Evolutionary conservation across 2,797 vertebrate genomes (phyloP).

Genomic region (Telmatherina bonti): DNA sequence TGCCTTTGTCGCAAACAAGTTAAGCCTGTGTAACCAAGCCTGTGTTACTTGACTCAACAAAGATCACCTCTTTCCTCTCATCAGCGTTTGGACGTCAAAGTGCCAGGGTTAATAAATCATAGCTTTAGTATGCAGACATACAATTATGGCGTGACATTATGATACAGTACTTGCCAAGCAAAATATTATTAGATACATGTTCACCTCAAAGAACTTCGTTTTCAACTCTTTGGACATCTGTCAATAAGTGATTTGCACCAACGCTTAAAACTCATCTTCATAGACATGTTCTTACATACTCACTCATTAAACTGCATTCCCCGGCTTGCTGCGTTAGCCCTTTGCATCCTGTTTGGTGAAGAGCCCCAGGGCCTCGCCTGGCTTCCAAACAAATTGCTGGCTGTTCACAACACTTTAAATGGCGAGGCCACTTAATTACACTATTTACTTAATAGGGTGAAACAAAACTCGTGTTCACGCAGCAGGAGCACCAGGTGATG

Average conservation of each 20-base stretch:
- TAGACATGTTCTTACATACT: constrained; percentile 53
- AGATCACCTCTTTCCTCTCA: constrained; percentile 28
- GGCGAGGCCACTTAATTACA: constrained; percentile 81
- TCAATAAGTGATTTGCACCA: constrained; percentile 49
- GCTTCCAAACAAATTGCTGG: constrained; percentile 85
- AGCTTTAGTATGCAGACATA: constrained; percentile 32
- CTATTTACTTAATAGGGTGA: constrained; percentile 85
- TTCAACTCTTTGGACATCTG: constrained; percentile 42
- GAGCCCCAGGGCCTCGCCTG: constrained; percentile 78
- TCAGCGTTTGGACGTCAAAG: constrained; percentile 53
- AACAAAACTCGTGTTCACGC: constrained; percentile 81
- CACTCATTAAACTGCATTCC: constrained; percentile 45
- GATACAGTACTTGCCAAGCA: constrained; percentile 53
- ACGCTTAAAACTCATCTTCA: constrained; percentile 53
- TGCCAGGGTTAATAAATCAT: constrained; percentile 43
- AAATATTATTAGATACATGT: constrained; percentile 48
- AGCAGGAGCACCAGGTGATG: constrained; percentile 81
- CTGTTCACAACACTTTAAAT: constrained; percentile 81
- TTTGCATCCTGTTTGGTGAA: constrained; percentile 71
- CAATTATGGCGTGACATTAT: constrained; percentile 50
- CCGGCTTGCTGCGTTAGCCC: constrained; percentile 52
- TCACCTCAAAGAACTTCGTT: constrained; percentile 63
- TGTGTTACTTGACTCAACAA: constrained; percentile 18
- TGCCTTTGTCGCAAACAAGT: constrained; percentile 36
- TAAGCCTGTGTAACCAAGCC: constrained; percentile 25